phyloP scores from a whole-genome alignment of 2,113 vertebrate genomes.

The Ondatra zibethicus region DNA sequence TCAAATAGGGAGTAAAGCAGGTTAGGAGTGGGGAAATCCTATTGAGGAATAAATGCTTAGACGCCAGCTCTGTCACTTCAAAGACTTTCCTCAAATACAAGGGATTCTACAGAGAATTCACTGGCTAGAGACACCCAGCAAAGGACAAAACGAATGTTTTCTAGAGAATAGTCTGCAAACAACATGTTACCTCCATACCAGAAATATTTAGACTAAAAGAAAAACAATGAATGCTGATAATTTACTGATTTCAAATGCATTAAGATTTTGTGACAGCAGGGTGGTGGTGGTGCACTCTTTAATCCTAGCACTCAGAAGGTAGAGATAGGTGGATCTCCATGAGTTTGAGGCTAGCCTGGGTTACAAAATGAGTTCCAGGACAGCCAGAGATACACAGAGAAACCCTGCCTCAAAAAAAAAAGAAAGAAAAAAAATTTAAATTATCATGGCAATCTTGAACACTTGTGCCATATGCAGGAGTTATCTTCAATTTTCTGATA shows the following conservation, averaged over 20 bases:
- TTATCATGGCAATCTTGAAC: background rate
- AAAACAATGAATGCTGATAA: background rate
- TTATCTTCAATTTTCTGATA: background rate
- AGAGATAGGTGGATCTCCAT: background rate
- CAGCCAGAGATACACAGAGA: background rate
- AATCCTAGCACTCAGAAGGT: background rate
- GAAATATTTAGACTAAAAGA: constrained; percentile 25
- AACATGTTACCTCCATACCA: background rate
- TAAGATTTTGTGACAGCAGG: background rate
- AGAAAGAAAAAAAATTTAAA: too few relatives aligned
- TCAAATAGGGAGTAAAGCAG: constrained; percentile 46
- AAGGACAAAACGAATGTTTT: background rate
- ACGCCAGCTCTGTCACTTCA: background rate
- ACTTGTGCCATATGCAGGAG: background rate
- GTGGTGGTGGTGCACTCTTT: too few relatives aligned
- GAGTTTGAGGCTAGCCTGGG: background rate
- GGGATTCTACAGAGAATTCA: constrained; percentile 35
- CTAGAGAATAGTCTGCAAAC: background rate
- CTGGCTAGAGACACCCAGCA: background rate
- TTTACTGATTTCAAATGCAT: background rate
- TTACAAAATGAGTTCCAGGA: background rate
- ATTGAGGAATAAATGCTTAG: constrained; percentile 56
- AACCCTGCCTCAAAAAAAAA: background rate
- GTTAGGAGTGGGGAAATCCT: background rate
- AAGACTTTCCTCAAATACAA: constrained; percentile 59